Conservation (phyloP, 2,888 invertebrate genomes). For the Thalpophila matura region DNA sequence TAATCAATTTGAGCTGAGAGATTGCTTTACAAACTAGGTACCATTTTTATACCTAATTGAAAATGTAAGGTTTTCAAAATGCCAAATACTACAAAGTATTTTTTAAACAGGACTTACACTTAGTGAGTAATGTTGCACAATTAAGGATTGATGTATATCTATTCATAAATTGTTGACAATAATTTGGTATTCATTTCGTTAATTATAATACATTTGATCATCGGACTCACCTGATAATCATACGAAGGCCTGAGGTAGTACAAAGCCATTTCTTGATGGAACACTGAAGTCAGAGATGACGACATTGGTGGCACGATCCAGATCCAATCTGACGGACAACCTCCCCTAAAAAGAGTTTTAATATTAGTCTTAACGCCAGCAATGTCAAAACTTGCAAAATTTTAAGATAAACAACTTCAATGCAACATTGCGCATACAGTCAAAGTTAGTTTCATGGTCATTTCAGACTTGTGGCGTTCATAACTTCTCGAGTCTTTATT, state of each 20-base stretch:
- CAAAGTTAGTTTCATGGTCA: too few relatives aligned
- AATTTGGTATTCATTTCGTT: neutral
- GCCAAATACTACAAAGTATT: too few relatives aligned
- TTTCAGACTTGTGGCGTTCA: too few relatives aligned
- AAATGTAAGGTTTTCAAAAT: neutral
- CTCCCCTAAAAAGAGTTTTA: constrained; percentile 90
- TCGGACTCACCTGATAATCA: constrained; percentile 94
- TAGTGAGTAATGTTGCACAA: neutral
- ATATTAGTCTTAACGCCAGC: too few relatives aligned
- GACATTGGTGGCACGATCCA: constrained; percentile 95
- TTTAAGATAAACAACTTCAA: too few relatives aligned
- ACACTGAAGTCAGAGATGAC: constrained; percentile 94
- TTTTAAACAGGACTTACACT: too few relatives aligned
- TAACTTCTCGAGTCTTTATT: too few relatives aligned
- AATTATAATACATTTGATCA: neutral
- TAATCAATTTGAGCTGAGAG: too few relatives aligned
- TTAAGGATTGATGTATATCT: neutral
- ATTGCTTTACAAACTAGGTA: neutral
- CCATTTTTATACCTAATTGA: neutral
- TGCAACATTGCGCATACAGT: too few relatives aligned
- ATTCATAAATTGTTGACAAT: too few relatives aligned
- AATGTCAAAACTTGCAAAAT: neutral
- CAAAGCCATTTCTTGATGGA: constrained; percentile 96
- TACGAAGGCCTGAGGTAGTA: constrained; percentile 97
- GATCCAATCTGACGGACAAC: constrained; percentile 96